These are phyloP conservation scores for Callipepla squamata DNA, from an alignment of 2,113 vertebrate species.

Conservation along the genomic window DNA sequence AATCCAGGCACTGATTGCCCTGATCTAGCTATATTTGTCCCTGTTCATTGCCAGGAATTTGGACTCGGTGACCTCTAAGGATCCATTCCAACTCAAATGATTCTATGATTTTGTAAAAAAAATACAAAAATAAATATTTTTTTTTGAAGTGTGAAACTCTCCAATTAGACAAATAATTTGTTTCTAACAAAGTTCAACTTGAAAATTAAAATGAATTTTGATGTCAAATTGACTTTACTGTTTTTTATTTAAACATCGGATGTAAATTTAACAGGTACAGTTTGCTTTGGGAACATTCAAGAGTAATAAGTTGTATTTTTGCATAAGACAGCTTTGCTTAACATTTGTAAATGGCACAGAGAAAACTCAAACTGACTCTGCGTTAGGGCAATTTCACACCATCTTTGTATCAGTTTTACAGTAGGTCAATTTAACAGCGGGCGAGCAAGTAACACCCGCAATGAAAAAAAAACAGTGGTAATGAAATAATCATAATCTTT, in stretches of 20 bases:
- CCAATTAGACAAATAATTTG: background rate
- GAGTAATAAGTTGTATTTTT: background rate
- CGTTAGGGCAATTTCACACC: slow-evolving; percentile 7
- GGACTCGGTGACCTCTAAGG: no score
- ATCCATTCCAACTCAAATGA: no score
- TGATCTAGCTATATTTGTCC: no score
- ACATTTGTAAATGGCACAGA: background rate
- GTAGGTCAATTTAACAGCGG: slow-evolving; percentile 34
- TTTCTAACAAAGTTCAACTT: background rate
- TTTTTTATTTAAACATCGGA: background rate
- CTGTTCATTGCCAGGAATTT: no score
- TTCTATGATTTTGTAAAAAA: background rate
- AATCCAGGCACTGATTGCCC: no score
- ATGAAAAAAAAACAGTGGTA: slow-evolving; percentile 10
- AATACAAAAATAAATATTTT: background rate
- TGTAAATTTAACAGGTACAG: background rate
- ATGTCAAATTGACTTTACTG: background rate
- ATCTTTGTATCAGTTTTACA: slow-evolving; percentile 38
- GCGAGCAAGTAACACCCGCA: slow-evolving; percentile 4
- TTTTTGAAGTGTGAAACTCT: background rate
- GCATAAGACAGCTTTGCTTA: slow-evolving; percentile 8
- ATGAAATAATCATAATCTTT: slow-evolving; percentile 28
- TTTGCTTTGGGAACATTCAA: background rate
- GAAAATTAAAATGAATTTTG: background rate
- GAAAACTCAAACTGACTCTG: slow-evolving; percentile 10